phyloP scores from a whole-genome alignment of 2,113 vertebrate genomes.

The Cyanoramphus novaezelandiae region DNA sequence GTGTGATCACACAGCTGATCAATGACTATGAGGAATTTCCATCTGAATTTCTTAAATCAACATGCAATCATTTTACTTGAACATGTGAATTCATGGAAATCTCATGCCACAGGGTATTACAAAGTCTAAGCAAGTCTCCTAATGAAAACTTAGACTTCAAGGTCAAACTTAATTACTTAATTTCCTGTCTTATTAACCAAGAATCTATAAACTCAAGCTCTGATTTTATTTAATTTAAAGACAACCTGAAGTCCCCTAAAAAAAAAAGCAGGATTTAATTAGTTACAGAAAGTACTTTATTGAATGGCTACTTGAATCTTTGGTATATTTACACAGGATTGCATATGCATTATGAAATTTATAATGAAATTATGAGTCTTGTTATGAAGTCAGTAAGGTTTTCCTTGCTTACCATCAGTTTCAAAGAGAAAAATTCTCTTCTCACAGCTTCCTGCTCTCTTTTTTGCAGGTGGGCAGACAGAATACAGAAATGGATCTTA shows the following conservation, averaged over 20 bases:
- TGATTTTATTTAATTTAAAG: neutral
- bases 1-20: neutral
- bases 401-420: neutral
- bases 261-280: neutral
- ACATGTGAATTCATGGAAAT: neutral
- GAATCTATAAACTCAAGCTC: neutral
- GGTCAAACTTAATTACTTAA: neutral
- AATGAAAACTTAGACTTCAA: neutral
- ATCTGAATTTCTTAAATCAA: neutral
- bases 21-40: neutral
- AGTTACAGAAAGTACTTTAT: neutral
- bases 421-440: neutral
- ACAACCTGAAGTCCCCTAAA: neutral
- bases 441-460: neutral
- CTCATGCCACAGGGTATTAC: neutral
- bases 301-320: neutral
- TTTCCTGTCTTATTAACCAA: neutral
- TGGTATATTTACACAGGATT: neutral
- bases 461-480: neutral
- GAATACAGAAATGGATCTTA: neutral
- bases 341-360: neutral
- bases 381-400: neutral
- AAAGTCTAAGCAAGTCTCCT: neutral
- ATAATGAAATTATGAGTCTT: neutral
- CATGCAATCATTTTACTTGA: neutral